Evolutionary conservation across 2,888 invertebrate species (phyloP).

Genomic region (Omphaloscelis lunosa): DNA sequence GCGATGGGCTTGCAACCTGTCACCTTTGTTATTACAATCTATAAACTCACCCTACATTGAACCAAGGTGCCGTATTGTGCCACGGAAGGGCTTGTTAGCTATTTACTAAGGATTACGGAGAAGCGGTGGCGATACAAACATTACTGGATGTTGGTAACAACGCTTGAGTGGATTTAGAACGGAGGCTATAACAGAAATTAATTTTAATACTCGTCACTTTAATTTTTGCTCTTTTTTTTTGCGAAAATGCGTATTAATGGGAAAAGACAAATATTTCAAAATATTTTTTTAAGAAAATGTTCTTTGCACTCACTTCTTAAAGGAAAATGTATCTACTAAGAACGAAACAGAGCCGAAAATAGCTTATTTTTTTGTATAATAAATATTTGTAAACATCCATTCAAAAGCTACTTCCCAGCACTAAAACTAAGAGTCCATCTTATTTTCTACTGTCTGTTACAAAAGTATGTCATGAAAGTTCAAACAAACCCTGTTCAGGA

Average conservation of each 20-base stretch:
- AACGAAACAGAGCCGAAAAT: neutral
- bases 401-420: neutral
- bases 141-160: constrained; percentile 17
- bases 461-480: too few relatives aligned
- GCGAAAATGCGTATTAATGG: too few relatives aligned
- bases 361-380: too few relatives aligned
- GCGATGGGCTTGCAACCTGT: constrained; percentile 53
- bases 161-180: constrained; percentile 15
- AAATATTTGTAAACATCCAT: neutral
- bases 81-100: constrained; percentile 23
- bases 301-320: too few relatives aligned
- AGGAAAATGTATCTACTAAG: too few relatives aligned
- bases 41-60: constrained; percentile 51
- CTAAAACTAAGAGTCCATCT: neutral
- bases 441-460: too few relatives aligned
- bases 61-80: constrained; percentile 48
- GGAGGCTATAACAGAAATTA: neutral
- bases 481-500: too few relatives aligned
- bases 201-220: neutral
- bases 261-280: neutral
- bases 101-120: constrained; percentile 25
- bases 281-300: neutral
- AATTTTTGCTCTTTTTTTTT: neutral
- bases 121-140: constrained; percentile 21
- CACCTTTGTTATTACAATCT: constrained; percentile 64